Conservation (phyloP, 2,888 invertebrate genomes). For the Cancer borealis region DNA sequence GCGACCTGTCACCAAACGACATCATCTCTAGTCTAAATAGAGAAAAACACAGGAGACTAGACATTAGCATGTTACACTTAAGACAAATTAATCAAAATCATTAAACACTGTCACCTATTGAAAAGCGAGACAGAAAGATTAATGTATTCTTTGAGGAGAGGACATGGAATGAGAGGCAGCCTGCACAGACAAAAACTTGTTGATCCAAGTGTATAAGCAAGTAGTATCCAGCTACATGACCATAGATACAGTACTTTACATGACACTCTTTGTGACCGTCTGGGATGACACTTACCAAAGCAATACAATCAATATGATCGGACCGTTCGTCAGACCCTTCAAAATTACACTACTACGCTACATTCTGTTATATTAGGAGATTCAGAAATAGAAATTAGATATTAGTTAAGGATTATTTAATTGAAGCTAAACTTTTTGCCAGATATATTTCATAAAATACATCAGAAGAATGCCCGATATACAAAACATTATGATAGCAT, state of each 20-base stretch:
- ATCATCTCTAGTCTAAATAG: slow-evolving; percentile 76
- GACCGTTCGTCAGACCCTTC: background rate
- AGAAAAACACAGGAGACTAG: slow-evolving; percentile 69
- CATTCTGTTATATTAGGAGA: background rate
- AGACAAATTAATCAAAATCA: background rate
- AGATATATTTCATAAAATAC: background rate
- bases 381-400: background rate
- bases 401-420: background rate
- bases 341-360: background rate
- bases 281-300: background rate
- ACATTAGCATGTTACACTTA: slow-evolving; percentile 68
- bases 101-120: slow-evolving; percentile 33
- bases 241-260: background rate
- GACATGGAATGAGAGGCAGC: background rate
- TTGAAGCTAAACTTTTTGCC: background rate
- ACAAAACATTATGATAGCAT: background rate
- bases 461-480: background rate
- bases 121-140: background rate
- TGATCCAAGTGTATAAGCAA: background rate
- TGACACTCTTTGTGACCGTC: background rate
- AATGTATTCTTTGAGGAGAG: background rate
- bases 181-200: background rate
- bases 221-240: background rate
- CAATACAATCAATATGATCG: background rate
- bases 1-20: slow-evolving; percentile 77